Evolutionary conservation across 2,113 vertebrate species (phyloP), one percentile per base, ranked within the genome.

Genomic region (Mugil cephalus): DNA sequence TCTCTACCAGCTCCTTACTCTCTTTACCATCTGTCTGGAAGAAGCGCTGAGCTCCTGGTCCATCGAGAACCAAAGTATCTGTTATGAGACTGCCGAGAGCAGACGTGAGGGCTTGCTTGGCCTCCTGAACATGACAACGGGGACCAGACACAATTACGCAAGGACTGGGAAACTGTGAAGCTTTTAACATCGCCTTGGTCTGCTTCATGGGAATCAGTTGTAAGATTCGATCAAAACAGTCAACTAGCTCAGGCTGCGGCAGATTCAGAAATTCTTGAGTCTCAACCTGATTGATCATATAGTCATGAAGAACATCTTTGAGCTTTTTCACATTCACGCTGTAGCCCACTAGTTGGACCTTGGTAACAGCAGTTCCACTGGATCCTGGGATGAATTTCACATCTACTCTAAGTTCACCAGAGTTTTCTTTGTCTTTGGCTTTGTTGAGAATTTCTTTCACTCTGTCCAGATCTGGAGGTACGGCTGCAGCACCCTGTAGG

Each of bases 141-240:
- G 87, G 89, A 39, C 93, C 93, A 50, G 84, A 84, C 30, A 93
- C 10, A 1, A 70, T 5, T 36, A 92, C 59, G 51, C 76, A 55
- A 1, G 87, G 86, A 11, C 10, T 0, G 19, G 85, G 89, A 1
- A 1, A 12, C n/a, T 15, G 11, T 0, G 47, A 69, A 0, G 83
- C 3, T 18, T 13, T 69, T 4, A 91, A 0, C 1, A 61, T 74
- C 43, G 91, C 83, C 4, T 43, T 38, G 2, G n/a, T 58, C 2
- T 35, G 18, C 2, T 74, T 84, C 30, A 92, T 18, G 1, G 14
- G 55, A n/a, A 80, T 15, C 21, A 92, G 13, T 1, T 14, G 2
- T 38, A 90, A 18, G 13, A 92, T 10, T 18, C 83, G 7, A 47
- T 52, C 19, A 35, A 93, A 90, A 42, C 58, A 24, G 24, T 89